Conservation (phyloP, 1,140 invertebrate species). For the Vanessa tameamea region DNA sequence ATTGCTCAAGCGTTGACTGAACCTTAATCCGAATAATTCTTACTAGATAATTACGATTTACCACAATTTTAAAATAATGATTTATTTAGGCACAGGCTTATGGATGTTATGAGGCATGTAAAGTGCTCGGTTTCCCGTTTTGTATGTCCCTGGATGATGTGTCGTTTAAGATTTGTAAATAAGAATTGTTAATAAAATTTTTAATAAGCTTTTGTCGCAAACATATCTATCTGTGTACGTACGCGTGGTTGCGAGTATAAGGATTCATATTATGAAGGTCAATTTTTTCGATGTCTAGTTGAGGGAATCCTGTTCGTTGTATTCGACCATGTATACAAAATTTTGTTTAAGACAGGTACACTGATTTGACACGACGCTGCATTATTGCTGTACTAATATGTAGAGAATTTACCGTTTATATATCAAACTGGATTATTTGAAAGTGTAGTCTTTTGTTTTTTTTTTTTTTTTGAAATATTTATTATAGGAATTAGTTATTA, state of each 20-base stretch:
- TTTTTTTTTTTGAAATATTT: background rate
- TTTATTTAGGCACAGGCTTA: conserved; percentile 30
- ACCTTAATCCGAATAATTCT: conserved; percentile 36
- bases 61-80: conserved; percentile 27
- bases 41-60: conserved; percentile 30
- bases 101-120: conserved; percentile 43
- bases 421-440: background rate
- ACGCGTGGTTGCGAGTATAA: conserved; percentile 49
- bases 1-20: conserved; percentile 72
- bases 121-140: conserved; percentile 57
- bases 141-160: conserved; percentile 46
- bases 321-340: conserved; percentile 41
- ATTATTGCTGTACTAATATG: background rate
- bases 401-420: background rate
- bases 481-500: conserved; percentile 29
- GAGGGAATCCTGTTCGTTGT: conserved; percentile 22
- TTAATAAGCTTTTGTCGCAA: conserved; percentile 76
- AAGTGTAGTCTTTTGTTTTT: background rate
- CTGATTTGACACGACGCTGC: conserved; percentile 12
- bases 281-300: conserved; percentile 49
- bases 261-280: conserved; percentile 47
- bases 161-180: conserved; percentile 65
- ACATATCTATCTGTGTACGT: conserved; percentile 72
- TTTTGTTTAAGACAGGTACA: conserved; percentile 23
- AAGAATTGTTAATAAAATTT: conserved; percentile 61